These are phyloP conservation scores for Drosophila quasianomalipes DNA, from an alignment of 2,888 invertebrate genomes.

Conservation along the genomic window DNA sequence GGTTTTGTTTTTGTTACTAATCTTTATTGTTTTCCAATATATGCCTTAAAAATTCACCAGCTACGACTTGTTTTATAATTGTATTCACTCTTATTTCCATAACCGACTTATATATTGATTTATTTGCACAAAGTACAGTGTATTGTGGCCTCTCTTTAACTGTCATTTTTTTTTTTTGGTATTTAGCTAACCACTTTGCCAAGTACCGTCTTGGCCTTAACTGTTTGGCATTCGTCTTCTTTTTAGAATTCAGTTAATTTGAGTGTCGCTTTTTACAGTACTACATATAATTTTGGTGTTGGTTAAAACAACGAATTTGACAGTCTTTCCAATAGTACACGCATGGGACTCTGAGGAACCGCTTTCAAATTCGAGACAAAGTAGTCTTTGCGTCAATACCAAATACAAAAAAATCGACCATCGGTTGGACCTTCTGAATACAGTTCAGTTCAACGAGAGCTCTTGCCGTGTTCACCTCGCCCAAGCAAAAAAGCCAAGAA, in stretches of 20 bases:
- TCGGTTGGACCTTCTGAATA: constrained; percentile 25
- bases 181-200: not conserved
- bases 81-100: not conserved
- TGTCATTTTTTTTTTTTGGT: not conserved
- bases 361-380: constrained; percentile 34
- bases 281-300: constrained; percentile 10
- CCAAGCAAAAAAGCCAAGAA: constrained; percentile 9
- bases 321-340: constrained; percentile 20
- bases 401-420: constrained; percentile 38
- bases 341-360: constrained; percentile 35
- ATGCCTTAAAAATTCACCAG: not conserved
- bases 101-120: not conserved
- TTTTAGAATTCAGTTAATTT: not conserved
- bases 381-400: constrained; percentile 55
- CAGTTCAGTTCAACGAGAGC: constrained; percentile 33
- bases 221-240: not conserved
- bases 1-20: not conserved
- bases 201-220: not conserved
- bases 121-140: not conserved
- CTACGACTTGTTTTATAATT: not conserved
- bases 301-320: constrained; percentile 35
- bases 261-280: not conserved
- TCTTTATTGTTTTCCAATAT: not conserved
- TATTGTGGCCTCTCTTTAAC: constrained; percentile 13
- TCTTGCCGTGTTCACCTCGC: constrained; percentile 43